These are phyloP conservation scores for Sphaeramia orbicularis DNA, from an alignment of 2,797 vertebrate genomes.

Conservation along the genomic window DNA sequence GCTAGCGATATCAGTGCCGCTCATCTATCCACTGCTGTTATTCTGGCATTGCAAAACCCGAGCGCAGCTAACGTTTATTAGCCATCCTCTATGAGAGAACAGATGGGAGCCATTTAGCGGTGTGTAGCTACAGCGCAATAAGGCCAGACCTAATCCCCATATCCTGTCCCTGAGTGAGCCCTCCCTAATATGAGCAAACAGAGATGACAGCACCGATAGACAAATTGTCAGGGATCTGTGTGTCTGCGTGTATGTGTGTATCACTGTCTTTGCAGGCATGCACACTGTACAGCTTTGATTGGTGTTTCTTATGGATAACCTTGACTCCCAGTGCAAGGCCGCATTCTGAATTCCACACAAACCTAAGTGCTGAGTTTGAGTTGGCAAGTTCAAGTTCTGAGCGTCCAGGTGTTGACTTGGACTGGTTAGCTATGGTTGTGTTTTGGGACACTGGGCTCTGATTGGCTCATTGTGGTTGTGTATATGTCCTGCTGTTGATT, in stretches of 20 bases:
- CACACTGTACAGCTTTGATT: constrained; percentile 41
- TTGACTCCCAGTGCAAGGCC: constrained; percentile 47
- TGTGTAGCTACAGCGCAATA: constrained; percentile 84
- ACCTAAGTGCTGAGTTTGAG: constrained; percentile 64
- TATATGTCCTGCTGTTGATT: constrained; percentile 78
- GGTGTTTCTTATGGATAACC: constrained; percentile 48
- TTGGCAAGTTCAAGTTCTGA: constrained; percentile 53
- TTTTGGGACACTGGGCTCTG: constrained; percentile 55
- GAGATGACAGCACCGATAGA: constrained; percentile 84
- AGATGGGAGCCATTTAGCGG: constrained; percentile 86
- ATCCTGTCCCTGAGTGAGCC: constrained; percentile 85
- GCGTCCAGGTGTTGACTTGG: constrained; percentile 71
- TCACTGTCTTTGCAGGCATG: constrained; percentile 47
- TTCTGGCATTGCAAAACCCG: constrained; percentile 72
- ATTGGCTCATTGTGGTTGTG: constrained; percentile 70
- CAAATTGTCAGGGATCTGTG: constrained; percentile 64
- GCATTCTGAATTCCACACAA: constrained; percentile 53
- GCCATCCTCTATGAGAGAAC: constrained; percentile 78
- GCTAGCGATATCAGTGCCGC: constrained; percentile 80
- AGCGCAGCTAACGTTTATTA: constrained; percentile 81
- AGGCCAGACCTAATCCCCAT: constrained; percentile 83
- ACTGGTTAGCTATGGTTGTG: constrained; percentile 55
- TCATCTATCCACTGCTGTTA: constrained; percentile 85
- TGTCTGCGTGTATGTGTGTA: constrained; percentile 36
- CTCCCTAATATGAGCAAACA: constrained; percentile 85